Conservation (phyloP, 1,140 invertebrate species). For the Drosophila sp. region DNA sequence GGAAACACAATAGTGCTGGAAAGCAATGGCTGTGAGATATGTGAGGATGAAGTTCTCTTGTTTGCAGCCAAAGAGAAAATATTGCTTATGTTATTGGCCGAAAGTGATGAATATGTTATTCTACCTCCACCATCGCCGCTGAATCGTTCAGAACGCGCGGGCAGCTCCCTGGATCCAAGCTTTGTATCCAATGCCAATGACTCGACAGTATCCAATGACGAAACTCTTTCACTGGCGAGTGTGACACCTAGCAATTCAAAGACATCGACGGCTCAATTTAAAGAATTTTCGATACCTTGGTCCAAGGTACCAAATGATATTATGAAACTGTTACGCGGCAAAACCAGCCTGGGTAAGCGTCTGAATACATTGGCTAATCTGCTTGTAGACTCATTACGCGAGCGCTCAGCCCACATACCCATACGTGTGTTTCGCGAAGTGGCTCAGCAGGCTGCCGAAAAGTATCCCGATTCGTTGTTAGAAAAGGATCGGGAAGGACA, state of each 20-base stretch:
- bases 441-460: slow-evolving; percentile 72
- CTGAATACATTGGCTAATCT: slow-evolving; percentile 66
- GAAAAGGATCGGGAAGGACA: slow-evolving; percentile 76
- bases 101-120: slow-evolving; percentile 67
- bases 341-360: slow-evolving; percentile 64
- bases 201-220: slow-evolving; percentile 72
- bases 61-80: slow-evolving; percentile 75
- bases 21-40: slow-evolving; percentile 74
- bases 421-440: slow-evolving; percentile 63
- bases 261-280: slow-evolving; percentile 54
- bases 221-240: slow-evolving; percentile 66
- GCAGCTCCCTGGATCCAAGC: slow-evolving; percentile 71
- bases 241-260: slow-evolving; percentile 67
- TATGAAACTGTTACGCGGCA: slow-evolving; percentile 66
- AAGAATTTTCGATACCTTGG: slow-evolving; percentile 75
- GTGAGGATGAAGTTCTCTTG: slow-evolving; percentile 68
- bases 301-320: slow-evolving; percentile 69
- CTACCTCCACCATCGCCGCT: slow-evolving; percentile 70
- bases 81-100: slow-evolving; percentile 63
- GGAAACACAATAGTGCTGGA: slow-evolving; percentile 72
- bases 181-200: slow-evolving; percentile 73
- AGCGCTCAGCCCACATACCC: slow-evolving; percentile 62
- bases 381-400: slow-evolving; percentile 64
- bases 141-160: slow-evolving; percentile 68
- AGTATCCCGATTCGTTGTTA: slow-evolving; percentile 67